Conservation (phyloP, 2,797 vertebrate genomes). For the Tenualosa thibaudeaui region DNA sequence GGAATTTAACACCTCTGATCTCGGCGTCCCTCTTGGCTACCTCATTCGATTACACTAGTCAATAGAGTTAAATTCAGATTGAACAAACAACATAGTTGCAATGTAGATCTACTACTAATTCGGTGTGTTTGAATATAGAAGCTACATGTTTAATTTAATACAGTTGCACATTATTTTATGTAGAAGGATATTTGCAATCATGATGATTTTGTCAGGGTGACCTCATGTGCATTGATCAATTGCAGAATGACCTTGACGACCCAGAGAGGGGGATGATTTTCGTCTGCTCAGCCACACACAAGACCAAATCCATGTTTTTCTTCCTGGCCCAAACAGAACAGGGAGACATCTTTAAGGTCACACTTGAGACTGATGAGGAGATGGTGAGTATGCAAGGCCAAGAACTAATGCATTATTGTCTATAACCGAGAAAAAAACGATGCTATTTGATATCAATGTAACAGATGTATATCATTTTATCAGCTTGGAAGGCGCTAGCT, state of each 20-base stretch:
- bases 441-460: not conserved
- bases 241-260: conserved; percentile 95
- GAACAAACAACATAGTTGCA: not conserved
- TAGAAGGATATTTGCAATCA: not conserved
- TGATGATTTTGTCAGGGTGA: not conserved
- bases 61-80: not conserved
- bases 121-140: not conserved
- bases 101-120: not conserved
- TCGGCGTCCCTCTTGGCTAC: conserved; percentile 21
- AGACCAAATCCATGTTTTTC: conserved; percentile 99
- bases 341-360: conserved; percentile 98
- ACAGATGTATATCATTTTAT: not conserved
- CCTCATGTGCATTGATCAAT: not conserved
- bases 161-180: not conserved
- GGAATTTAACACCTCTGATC: conserved; percentile 50
- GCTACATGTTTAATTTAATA: not conserved
- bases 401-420: not conserved
- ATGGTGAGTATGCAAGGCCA: conserved; percentile 80
- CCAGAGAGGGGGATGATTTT: conserved; percentile 99
- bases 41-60: not conserved
- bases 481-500: no score
- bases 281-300: conserved; percentile 98
- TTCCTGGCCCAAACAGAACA: conserved; percentile 98
- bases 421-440: not conserved
- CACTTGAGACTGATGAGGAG: conserved; percentile 96